A percentile compares a stretch with the other conserved stretches of the same genome.
Evolutionary conservation across 2,888 invertebrate species (phyloP).

Genomic region (Polylopha cassiicola): DNA sequence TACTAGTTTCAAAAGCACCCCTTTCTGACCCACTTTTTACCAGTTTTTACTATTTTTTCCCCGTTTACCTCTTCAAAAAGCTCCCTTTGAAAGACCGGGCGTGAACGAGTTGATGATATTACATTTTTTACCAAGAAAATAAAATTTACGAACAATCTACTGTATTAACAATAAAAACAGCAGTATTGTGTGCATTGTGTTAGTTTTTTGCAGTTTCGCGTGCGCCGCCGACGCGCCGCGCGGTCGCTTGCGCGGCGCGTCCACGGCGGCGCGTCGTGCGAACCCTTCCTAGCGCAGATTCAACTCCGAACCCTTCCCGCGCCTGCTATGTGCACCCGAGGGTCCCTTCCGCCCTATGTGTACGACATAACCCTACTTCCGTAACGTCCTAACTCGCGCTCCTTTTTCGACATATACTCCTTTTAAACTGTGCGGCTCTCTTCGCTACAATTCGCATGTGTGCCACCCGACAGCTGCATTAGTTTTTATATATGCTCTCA

Average conservation of each 20-base stretch:
- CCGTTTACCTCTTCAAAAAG: conserved; percentile 64
- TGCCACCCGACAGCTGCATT: conserved; percentile 72
- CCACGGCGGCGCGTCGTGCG: conserved; percentile 64
- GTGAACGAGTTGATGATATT: conserved; percentile 79
- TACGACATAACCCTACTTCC: conserved; percentile 49
- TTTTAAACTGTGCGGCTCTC: conserved; percentile 32
- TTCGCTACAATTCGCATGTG: conserved; percentile 74
- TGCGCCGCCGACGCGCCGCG: no score
- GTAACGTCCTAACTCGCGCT: conserved; percentile 39
- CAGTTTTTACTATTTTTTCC: conserved; percentile 70
- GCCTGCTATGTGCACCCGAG: conserved; percentile 20
- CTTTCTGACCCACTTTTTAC: conserved; percentile 77
- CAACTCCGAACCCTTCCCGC: conserved; percentile 67
- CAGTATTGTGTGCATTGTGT: conserved; percentile 67
- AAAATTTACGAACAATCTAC: conserved; percentile 75
- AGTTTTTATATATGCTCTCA: conserved; percentile 74
- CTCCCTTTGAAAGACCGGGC: conserved; percentile 74
- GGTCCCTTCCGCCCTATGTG: conserved; percentile 40
- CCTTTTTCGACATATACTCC: conserved; percentile 40
- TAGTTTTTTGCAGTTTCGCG: conserved; percentile 72
- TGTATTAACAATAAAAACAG: conserved; percentile 75
- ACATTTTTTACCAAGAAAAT: conserved; percentile 69
- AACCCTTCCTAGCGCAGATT: conserved; percentile 68
- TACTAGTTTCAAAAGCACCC: conserved; percentile 75
- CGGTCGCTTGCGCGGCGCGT: no score